phyloP scores from a whole-genome alignment of 2,113 vertebrate genomes.

The Onychostoma macrolepis region DNA sequence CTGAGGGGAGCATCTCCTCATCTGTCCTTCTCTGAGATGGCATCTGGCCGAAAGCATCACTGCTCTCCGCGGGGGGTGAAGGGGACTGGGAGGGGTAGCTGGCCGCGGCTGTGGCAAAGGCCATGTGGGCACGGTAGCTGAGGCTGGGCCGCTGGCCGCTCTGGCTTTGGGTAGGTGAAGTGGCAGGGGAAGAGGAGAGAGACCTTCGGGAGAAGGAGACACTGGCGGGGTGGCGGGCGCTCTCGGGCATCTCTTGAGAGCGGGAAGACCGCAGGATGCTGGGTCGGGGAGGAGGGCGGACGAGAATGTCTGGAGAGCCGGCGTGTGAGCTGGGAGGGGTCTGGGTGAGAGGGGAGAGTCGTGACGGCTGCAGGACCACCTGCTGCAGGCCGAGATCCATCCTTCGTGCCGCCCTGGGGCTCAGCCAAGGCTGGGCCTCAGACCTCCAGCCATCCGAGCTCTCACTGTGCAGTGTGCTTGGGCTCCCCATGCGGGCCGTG shows the following conservation, averaged over 20 bases:
- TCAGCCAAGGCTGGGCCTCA: constrained; percentile 90
- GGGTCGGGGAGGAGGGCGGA: constrained; percentile 89
- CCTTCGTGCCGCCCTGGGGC: constrained; percentile 91
- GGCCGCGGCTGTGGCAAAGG: constrained; percentile 88
- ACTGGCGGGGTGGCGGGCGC: constrained; percentile 85
- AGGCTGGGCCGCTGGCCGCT: constrained; percentile 80
- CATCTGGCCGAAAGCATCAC: constrained; percentile 92
- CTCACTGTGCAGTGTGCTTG: constrained; percentile 91
- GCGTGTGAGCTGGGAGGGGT: constrained; percentile 95
- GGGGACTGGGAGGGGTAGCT: constrained; percentile 90
- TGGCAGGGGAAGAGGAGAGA: constrained; percentile 78
- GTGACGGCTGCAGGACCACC: constrained; percentile 96
- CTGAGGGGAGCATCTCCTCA: constrained; percentile 95
- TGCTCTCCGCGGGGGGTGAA: constrained; percentile 84
- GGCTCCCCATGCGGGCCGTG: constrained; percentile 86
- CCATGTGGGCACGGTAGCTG: constrained; percentile 81
- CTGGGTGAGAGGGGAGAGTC: constrained; percentile 97
- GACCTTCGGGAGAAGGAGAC: constrained; percentile 94
- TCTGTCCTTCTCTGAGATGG: constrained; percentile 88
- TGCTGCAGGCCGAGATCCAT: constrained; percentile 95
- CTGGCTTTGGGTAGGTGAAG: constrained; percentile 90
- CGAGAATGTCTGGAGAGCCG: constrained; percentile 92
- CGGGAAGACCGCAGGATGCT: constrained; percentile 87
- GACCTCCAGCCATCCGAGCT: constrained; percentile 89
- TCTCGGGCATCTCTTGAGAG: constrained; percentile 90